Evolutionary conservation across 2,888 invertebrate genomes (phyloP).

Genomic region (Luperina testacea): DNA sequence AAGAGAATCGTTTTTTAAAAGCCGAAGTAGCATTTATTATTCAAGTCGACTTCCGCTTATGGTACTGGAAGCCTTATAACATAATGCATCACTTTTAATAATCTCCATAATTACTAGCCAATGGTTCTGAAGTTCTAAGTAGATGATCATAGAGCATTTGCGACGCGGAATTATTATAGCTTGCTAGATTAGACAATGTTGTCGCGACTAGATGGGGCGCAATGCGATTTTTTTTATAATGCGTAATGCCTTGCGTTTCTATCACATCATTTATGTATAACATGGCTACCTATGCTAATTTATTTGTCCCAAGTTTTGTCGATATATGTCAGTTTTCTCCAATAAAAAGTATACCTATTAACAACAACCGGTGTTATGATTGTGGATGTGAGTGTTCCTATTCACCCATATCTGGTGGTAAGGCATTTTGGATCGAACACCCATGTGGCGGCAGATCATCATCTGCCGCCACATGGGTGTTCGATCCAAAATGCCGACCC

Average conservation of each 20-base stretch:
- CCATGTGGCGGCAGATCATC: too few species aligned
- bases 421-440: too few species aligned
- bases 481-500: too few species aligned
- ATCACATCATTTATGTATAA: neutral
- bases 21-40: constrained; percentile 8
- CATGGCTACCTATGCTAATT: neutral
- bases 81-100: neutral
- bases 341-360: neutral
- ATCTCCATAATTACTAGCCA: neutral
- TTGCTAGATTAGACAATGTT: neutral
- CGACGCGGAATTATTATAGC: neutral
- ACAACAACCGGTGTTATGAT: neutral
- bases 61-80: neutral
- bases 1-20: neutral
- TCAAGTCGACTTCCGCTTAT: neutral
- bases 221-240: neutral
- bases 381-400: too few species aligned
- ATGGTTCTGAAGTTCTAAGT: neutral
- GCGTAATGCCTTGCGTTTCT: neutral
- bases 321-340: neutral
- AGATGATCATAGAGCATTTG: neutral
- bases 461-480: too few species aligned
- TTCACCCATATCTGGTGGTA: neutral
- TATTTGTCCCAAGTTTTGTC: neutral
- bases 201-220: neutral